Conservation (phyloP, 2,888 invertebrate genomes). For the Ligdia adustata region DNA sequence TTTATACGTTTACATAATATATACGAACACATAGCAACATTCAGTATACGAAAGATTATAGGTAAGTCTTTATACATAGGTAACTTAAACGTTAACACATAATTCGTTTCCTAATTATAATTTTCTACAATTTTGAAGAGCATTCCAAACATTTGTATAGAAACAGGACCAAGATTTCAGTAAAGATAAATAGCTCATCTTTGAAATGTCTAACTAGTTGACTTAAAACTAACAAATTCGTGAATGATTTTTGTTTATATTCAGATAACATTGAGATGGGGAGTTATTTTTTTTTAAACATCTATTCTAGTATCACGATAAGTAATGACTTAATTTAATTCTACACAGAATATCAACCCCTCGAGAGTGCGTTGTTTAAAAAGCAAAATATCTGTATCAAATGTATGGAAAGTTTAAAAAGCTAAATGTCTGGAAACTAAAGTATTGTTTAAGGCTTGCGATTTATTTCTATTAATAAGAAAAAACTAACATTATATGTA, state of each 20-base stretch:
- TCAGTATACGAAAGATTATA: constrained; percentile 18
- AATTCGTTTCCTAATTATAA: constrained; percentile 21
- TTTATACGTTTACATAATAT: too few species aligned
- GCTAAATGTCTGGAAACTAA: too few species aligned
- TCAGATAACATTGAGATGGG: constrained; percentile 56
- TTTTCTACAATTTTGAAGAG: constrained; percentile 6
- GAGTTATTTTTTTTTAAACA: constrained; percentile 52
- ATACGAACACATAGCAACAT: constrained; percentile 26
- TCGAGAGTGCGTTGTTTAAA: too few species aligned
- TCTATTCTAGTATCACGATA: constrained; percentile 78
- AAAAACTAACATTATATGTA: too few species aligned
- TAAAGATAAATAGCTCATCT: neutral
- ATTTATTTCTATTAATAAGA: too few species aligned
- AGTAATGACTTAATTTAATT: constrained; percentile 62
- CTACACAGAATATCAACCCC: constrained; percentile 31
- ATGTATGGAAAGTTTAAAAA: too few species aligned
- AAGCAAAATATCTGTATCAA: too few species aligned
- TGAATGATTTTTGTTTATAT: constrained; percentile 57
- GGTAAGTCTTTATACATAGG: constrained; percentile 28
- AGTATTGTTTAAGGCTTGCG: too few species aligned
- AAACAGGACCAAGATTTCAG: constrained; percentile 18
- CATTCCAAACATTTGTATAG: constrained; percentile 5
- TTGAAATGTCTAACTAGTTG: neutral
- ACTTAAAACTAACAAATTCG: constrained; percentile 74
- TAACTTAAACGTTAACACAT: constrained; percentile 26